Base-by-base conservation (phyloP, 1,140 invertebrate genomes). In the Oedothorax gibbosus region DNA sequence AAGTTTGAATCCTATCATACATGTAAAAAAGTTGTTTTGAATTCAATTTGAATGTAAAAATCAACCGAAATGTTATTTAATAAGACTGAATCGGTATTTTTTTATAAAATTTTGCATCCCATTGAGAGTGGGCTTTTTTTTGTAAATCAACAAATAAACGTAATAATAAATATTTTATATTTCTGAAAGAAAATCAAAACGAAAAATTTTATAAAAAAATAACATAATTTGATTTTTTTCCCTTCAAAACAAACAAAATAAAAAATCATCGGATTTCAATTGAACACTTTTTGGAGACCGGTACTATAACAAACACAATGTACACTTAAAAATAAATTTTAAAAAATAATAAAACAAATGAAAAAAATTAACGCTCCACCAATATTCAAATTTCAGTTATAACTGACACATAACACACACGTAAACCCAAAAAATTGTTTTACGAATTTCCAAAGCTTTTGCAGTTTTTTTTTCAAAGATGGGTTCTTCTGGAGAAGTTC, bases 391-490 rank as follows among this genome's bases (percentile, higher is more conserved):
- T 66, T 53, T 84, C 54, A 65, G n/a, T 84, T 72, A 84, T 53
- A 83, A 83, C n/a, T n/a, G n/a, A n/a, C 53, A n/a, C 57, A 71
- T 57, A 76, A 56, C 71, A 76, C 71, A 56, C 20, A 76, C 54
- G 62, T 84, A 65, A 84, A 84, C 81, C 75, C 51, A 84, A 84
- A 75, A 75, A 84, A 66, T 57, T 66, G 57, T n/a, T 81, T 66
- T 62, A 75, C 57, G 35, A 53, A 71, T 18, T 56, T 75, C 18
- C n/a, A 57, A 18, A 62, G 21, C 57, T 15, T 75, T 18, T 54
- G 51, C 35, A 35, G 35, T 35, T 5, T 35, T 35, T 35, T 35
- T 5, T 35, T 35, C 35, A 35, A 35, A 35, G 35, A 35, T 35
- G 35, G 1, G 5, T 35, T 35, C 35, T 35, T 35, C 35, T 35